Evolutionary conservation across 2,113 vertebrate genomes (phyloP), one percentile per base, ranked within the genome.

Genomic region (Carlito syrichta): DNA sequence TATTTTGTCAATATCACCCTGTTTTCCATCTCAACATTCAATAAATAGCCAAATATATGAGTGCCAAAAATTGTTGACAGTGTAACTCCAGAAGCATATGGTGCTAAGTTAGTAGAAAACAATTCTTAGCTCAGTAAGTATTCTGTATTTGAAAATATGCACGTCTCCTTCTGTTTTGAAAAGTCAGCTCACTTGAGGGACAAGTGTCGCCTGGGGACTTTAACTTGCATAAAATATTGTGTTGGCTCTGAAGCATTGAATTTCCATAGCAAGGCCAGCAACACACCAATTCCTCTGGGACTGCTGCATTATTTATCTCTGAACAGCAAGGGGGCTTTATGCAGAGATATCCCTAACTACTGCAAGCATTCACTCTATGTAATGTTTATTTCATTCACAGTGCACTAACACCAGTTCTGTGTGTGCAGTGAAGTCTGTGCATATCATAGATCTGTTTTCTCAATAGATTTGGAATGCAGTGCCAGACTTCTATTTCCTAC

Each of bases 331-430:
- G n/a, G 90, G 93, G 90, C 92, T 93, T 96, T 98, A 66, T 97
- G 94, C 93, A 97, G 84, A 97, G 93, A 84, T 56, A 56, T 30
- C 93, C 77, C 96, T 91, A 66, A 96, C 83, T 45, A 93, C 96
- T 8, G 23, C 77, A 94, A 95, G 96, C 98, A 82, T 97, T 98
- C 95, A 69, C 95, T 98, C 97, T 92, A 60, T 96, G 97, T 98
- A 98, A 96, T 81, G 97, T 89, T 50, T 97, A 50, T 98, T 98
- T 97, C 98, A 98, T 98, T 98, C 98, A 96, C 91, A 32, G 2
- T 78, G 96, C 95, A 97, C 98, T 98, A 98, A 98, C 95, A 20
- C 22, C 0, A 45, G 94, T 95, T 40, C 62, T 48, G 84, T 83
- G 90, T 20, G 1, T 20, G 95, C 96, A 66, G 77, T 86, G 95